phyloP scores from a whole-genome alignment of 2,888 invertebrate genomes.

The Saturnia pavonia region DNA sequence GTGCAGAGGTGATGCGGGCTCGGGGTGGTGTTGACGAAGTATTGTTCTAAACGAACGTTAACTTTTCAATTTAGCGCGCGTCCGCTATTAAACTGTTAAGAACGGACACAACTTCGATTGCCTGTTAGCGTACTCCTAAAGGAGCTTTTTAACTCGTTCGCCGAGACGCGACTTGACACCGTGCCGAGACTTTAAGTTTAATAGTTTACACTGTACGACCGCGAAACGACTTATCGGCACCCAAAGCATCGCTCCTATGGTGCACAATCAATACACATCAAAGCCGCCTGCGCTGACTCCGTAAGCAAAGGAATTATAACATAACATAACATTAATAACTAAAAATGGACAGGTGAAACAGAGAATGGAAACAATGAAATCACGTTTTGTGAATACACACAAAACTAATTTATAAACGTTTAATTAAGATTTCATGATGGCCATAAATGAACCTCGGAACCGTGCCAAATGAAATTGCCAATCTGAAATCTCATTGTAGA shows the following conservation, averaged over 20 bases:
- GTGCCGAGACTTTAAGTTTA: not conserved
- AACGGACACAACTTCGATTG: slow-evolving; percentile 30
- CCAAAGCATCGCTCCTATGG: not conserved
- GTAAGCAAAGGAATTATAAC: not conserved
- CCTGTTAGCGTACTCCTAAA: slow-evolving; percentile 31
- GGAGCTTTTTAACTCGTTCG: slow-evolving; percentile 32
- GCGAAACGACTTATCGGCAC: not conserved
- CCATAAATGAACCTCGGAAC: not conserved
- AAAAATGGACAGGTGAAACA: not conserved
- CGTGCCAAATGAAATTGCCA: not conserved
- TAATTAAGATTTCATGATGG: not conserved
- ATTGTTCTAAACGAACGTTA: slow-evolving; percentile 27
- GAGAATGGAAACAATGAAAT: not conserved
- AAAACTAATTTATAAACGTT: not conserved
- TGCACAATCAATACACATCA: not conserved
- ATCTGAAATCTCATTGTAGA: not conserved
- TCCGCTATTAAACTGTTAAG: slow-evolving; percentile 24
- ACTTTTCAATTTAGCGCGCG: slow-evolving; percentile 26
- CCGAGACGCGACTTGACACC: not conserved
- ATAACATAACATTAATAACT: not conserved
- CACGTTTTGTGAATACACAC: not conserved
- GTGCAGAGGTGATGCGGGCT: not conserved
- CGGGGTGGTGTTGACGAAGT: slow-evolving; percentile 10
- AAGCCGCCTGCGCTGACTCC: too few relatives aligned
- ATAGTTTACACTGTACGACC: not conserved